phyloP scores from a whole-genome alignment of 1,140 invertebrate genomes.

The Aphelenchoides avenae region DNA sequence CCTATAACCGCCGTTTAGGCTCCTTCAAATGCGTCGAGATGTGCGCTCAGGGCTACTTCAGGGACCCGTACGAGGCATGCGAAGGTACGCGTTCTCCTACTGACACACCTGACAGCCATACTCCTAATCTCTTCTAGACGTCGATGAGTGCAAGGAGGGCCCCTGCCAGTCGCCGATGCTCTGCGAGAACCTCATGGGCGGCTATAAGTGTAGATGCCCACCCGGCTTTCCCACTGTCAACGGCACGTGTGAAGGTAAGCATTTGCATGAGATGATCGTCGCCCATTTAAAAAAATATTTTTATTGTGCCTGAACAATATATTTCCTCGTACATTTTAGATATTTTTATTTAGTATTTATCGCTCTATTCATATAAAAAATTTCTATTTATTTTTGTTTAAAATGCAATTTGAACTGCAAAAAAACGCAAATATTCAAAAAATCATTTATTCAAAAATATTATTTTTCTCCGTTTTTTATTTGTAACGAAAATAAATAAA shows the following conservation, averaged over 20 bases:
- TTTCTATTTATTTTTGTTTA: not conserved
- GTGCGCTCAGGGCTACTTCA: conserved; percentile 30
- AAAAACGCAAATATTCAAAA: too few species aligned
- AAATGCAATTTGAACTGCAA: too few species aligned
- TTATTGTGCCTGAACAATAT: too few species aligned
- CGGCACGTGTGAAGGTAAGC: conserved; percentile 12
- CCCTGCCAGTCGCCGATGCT: conserved; percentile 34
- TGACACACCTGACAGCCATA: not conserved
- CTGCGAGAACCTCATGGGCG: conserved; percentile 35
- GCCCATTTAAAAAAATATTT: too few species aligned
- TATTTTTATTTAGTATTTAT: too few species aligned
- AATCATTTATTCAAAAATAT: too few species aligned
- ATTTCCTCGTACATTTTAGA: too few species aligned
- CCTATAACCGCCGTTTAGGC: conserved; percentile 12
- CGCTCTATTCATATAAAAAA: not conserved
- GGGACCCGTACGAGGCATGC: conserved; percentile 21
- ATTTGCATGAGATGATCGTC: too few species aligned
- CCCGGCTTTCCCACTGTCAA: conserved; percentile 25
- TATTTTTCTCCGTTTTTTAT: too few species aligned
- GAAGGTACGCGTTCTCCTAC: conserved; percentile 14
- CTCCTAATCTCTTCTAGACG: conserved; percentile 16
- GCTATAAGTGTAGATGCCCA: conserved; percentile 37
- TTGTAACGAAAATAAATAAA: too few species aligned
- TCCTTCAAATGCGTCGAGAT: conserved; percentile 27
- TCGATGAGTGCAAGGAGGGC: conserved; percentile 24